Evolutionary conservation across 2,797 vertebrate genomes (phyloP), one percentile per base, ranked within the genome.

Genomic region (Danio kyathit): DNA sequence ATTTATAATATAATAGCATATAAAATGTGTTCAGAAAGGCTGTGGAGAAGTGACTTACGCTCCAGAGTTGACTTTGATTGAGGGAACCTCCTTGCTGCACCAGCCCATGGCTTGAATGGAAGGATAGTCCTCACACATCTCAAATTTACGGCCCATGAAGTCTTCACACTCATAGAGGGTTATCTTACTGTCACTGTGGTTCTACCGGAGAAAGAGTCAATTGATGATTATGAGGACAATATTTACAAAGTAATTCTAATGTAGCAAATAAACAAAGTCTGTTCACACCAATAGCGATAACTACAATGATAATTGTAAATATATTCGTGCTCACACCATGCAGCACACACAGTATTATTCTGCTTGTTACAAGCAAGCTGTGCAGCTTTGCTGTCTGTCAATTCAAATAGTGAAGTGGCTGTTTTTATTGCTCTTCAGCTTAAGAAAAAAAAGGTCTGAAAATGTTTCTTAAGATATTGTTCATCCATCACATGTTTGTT

Each of bases 81-180:
- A 98, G 59, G 96, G 95, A 77, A 98, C 97, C 84, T 98, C 96
- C 90, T 98, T 98, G 94, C 93, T 96, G 91, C 95, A 94, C 97
- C 97, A 99, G 82, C 97, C 97, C 97, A 99, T 98, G 89, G 97
- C 97, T 91, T 98, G 96, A 88, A 99, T 94, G 2, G 97, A 98
- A 76, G 97, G 96, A 89, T 97, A 98, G 91, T 99, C 97, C 6
- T 99, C 96, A 0, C 92, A 97, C 87, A 99, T 92, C 92, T 99
- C 97, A 82, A 97, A 97, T 89, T 96, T 98, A 89, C 94, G 95
- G 69, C 97, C 97, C 91, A 97, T 96, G 93, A 99, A 98, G 91
- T 97, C 97, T 90, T 98, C 96, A 9, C 93, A 95, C 84, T 98
- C 97, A 2, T 96, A 99, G 82, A 99, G 89, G 84, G 93, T 96